phyloP scores from a whole-genome alignment of 2,113 vertebrate genomes.

The Leucopternis melanops region DNA sequence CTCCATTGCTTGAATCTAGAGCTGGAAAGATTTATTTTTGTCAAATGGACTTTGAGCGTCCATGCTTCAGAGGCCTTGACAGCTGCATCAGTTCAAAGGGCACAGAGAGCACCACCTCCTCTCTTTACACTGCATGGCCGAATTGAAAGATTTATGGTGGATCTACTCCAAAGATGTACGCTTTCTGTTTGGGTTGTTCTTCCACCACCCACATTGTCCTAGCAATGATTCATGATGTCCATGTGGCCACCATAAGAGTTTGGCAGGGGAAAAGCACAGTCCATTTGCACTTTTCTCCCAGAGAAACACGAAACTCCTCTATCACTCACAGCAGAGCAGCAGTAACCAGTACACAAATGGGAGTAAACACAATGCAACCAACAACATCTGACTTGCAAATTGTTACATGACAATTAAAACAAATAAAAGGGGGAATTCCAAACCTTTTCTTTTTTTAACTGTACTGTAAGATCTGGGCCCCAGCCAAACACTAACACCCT shows the following conservation, averaged over 20 bases:
- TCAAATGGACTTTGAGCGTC: background rate
- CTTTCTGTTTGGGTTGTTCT: constrained; percentile 44
- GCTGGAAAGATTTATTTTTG: background rate
- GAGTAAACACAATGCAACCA: constrained; percentile 53
- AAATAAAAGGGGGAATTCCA: constrained; percentile 48
- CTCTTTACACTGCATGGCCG: background rate
- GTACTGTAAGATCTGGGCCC: background rate
- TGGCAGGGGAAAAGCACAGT: constrained; percentile 27
- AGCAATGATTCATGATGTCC: constrained; percentile 43
- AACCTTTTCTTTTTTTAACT: constrained; percentile 20
- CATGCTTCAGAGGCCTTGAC: background rate
- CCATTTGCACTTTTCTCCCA: constrained; percentile 44
- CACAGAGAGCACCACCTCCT: background rate
- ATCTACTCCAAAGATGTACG: constrained; percentile 29
- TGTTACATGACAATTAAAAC: constrained; percentile 35
- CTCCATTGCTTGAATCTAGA: background rate
- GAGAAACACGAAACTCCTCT: background rate
- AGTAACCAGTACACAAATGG: constrained; percentile 60
- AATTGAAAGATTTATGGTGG: background rate
- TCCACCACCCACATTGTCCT: constrained; percentile 65
- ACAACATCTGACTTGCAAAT: constrained; percentile 43
- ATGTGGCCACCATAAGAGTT: constrained; percentile 62
- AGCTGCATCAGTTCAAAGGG: constrained; percentile 14
- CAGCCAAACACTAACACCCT: background rate
- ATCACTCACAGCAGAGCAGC: constrained; percentile 37